Base-by-base conservation (phyloP, 2,797 vertebrate genomes). In the Columba guinea region DNA sequence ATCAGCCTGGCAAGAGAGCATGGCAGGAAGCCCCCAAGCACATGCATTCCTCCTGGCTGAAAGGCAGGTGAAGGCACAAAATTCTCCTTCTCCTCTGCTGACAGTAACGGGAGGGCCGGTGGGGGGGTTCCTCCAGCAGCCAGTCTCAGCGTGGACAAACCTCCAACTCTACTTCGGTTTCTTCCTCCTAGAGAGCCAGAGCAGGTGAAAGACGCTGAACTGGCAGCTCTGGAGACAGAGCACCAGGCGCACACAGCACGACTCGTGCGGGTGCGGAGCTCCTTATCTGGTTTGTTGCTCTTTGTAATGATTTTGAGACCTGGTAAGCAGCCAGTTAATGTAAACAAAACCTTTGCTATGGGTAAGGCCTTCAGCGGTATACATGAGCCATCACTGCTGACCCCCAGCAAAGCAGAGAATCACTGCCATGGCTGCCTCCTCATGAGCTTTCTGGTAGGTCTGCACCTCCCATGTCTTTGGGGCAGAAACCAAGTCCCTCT, bases 1-100 rank as follows among this genome's bases (percentile, higher is more conserved):
- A 82, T 73, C 83, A 86, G 70, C 55, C 63, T 11, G 87, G 93
- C 60, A 87, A 74, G 83, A 76, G 56, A 94, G 78, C 60, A 58
- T 18, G 51, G 55, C 87, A 93, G 55, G 87, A 95, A 94, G 84
- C 34, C 71, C 55, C 78, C 74, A 69, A 1, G 37, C 68, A 91
- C 49, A 68, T 2, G 12, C 32, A 52, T 44, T 85, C 53, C 37
- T 94, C 62, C 80, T 59, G 51, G 71, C 53, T 87, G 58, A 73
- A 89, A 85, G n/a, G 75, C 20, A 56, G 53, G 35, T 75, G 60
- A 71, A 44, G 64, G 83, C 30, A 62, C 35, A 91, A 87, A 87
- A 35, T 11, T 77, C 46, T 80, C 60, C 39, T 56, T 70, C 39
- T 24, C 32, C 55, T 67, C 51, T 69, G 69, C 35, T 1, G 2